Base-by-base conservation (phyloP, 92 coral and sea anemone species). In the Pocillopora meandrina region DNA sequence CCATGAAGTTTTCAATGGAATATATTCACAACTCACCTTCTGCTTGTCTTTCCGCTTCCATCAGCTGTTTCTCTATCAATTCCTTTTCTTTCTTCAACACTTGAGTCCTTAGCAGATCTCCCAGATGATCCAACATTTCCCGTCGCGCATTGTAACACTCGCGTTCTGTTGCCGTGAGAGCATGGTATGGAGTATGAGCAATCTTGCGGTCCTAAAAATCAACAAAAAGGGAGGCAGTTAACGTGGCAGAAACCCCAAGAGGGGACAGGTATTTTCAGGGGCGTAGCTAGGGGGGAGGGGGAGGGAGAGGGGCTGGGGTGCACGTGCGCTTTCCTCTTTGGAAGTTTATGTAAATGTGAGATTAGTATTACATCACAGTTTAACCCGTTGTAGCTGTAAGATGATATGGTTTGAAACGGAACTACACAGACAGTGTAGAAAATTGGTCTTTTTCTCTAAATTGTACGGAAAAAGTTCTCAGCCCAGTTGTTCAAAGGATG, bases 161-260 rank as follows among this genome's bases (percentile, higher is more conserved):
- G 36, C 99, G 86, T 69, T 97, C 99, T 57, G 84, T 72, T 35
- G 85, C 87, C 6, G 95, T 89, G 79, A 97, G 90, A 77, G 99
- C 98, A 79, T 97, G 99, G 88, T 97, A 97, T 10, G 99, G 98
- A 0, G 99, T 97, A 66, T 97, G 99, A 18, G 99, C 99, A 69
- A 97, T 94, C 90, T 93, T 94, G 75, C 98, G 98, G 89, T 97
- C 99, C 99, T 97, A 79, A 16, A 31, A 18, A 88, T 12, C 42
- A 47, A 9, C 34, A 58, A 80, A 82, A 76, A 9, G 35, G 59
- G n/a, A 10, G 55, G 10, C 56, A 21, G 42, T 13, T 17, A 31
- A 18, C 63, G 35, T n/a, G 72, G 33, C 33, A 21, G 72, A 78
- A 1, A 31, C 1, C 33, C 5, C 11, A 56, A 75, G 26, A 62